Conservation (phyloP, 2,113 vertebrate genomes). For the Megatriorchis doriae region DNA sequence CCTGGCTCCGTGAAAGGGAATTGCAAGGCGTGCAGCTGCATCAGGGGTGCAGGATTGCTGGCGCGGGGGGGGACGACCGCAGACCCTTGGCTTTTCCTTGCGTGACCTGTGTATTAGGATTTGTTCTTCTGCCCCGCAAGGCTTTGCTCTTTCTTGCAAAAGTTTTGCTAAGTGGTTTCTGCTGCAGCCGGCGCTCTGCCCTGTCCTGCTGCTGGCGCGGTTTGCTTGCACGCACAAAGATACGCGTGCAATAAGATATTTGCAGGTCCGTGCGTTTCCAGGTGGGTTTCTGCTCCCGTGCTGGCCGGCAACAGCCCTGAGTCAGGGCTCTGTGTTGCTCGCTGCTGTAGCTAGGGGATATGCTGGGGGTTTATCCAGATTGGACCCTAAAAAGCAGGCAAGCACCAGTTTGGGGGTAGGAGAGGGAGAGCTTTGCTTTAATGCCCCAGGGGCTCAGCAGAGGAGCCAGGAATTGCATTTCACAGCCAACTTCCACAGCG, state of each 20-base stretch:
- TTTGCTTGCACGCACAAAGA: fast-evolving
- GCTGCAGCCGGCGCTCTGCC: not conserved
- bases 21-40: not conserved
- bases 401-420: no score
- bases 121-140: not conserved
- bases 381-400: not conserved
- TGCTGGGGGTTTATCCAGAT: not conserved
- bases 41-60: not conserved
- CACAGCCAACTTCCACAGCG: not conserved
- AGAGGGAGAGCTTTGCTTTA: not conserved
- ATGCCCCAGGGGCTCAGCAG: not conserved
- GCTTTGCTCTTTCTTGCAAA: not conserved
- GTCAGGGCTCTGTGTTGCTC: not conserved
- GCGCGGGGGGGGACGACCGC: fast-evolving
- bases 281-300: not conserved
- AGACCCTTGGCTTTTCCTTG: not conserved
- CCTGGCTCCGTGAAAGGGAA: not conserved
- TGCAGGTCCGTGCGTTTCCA: fast-evolving
- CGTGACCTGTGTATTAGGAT: fast-evolving
- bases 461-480: not conserved
- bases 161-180: not conserved
- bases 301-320: fast-evolving
- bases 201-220: not conserved
- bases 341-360: no score
- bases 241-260: fast-evolving